These are phyloP conservation scores for Furcula furcula DNA, from an alignment of 2,888 invertebrate species.

Conservation along the genomic window DNA sequence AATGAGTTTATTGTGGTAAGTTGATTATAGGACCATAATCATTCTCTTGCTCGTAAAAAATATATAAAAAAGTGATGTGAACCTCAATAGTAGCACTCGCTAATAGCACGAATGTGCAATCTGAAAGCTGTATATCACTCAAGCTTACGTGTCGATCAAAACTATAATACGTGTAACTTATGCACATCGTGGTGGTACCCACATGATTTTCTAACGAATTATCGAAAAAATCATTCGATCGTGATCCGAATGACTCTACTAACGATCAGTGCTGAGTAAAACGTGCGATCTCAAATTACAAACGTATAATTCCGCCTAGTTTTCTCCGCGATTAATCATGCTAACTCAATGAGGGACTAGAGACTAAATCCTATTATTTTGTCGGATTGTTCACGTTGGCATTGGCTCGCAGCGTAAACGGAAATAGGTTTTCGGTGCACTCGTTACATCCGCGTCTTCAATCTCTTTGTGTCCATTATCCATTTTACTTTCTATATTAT, in stretches of 20 bases:
- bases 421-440: conserved; percentile 74
- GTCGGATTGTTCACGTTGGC: conserved; percentile 63
- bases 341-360: conserved; percentile 65
- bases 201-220: conserved; percentile 44
- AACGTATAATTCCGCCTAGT: conserved; percentile 60
- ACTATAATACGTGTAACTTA: conserved; percentile 58
- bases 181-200: conserved; percentile 42
- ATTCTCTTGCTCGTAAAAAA: too few relatives aligned
- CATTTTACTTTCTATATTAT: background rate
- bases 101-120: conserved; percentile 47
- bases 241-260: conserved; percentile 56
- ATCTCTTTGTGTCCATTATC: conserved; percentile 29
- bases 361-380: conserved; percentile 73
- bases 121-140: conserved; percentile 44
- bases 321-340: conserved; percentile 76
- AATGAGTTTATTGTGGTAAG: background rate
- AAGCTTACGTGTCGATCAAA: conserved; percentile 45
- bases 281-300: conserved; percentile 61
- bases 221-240: conserved; percentile 52
- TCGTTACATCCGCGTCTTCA: conserved; percentile 55
- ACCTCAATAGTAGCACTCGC: conserved; percentile 35
- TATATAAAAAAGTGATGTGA: too few relatives aligned
- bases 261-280: conserved; percentile 55
- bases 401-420: conserved; percentile 48
- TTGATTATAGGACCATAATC: too few relatives aligned